These are phyloP conservation scores for Scelioninae gen. 2 DNA, from an alignment of 2,888 invertebrate species.

Conservation along the genomic window DNA sequence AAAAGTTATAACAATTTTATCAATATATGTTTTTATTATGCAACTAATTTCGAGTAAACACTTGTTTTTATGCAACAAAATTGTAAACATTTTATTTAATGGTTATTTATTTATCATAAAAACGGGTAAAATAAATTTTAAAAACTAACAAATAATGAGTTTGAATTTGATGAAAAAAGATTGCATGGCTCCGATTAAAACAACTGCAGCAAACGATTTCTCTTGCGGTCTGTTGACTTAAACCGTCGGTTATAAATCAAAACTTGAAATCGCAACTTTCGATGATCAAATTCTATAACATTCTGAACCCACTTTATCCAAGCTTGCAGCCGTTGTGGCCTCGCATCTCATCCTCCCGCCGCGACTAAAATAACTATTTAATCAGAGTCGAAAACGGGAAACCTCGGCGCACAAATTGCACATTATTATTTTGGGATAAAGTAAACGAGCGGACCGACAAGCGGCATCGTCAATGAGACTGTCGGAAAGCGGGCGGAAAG, in stretches of 20 bases:
- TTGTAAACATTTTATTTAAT: no score
- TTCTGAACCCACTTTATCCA: slow-evolving; percentile 27
- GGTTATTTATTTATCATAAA: no score
- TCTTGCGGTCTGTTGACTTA: slow-evolving; percentile 20
- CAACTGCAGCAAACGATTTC: slow-evolving; percentile 8
- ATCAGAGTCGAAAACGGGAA: slow-evolving; percentile 24
- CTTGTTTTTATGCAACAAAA: no score
- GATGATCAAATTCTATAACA: slow-evolving; percentile 40
- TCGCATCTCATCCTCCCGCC: neutral
- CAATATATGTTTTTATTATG: no score
- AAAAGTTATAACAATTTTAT: no score
- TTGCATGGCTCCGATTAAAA: no score
- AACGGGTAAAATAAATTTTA: no score
- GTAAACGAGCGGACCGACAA: neutral
- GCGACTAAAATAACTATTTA: slow-evolving; percentile 37
- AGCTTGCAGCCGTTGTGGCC: slow-evolving; percentile 11
- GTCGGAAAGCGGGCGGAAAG: slow-evolving; percentile 58
- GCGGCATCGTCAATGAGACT: neutral
- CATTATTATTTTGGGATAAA: slow-evolving; percentile 32
- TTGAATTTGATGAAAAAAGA: neutral
- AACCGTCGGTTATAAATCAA: slow-evolving; percentile 34
- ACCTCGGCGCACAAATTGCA: slow-evolving; percentile 10
- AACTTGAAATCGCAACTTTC: slow-evolving; percentile 30
- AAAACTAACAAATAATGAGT: no score
- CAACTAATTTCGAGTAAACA: no score